phyloP scores from a whole-genome alignment of 2,113 vertebrate genomes.

The Cryptomyrus ogoouensis region DNA sequence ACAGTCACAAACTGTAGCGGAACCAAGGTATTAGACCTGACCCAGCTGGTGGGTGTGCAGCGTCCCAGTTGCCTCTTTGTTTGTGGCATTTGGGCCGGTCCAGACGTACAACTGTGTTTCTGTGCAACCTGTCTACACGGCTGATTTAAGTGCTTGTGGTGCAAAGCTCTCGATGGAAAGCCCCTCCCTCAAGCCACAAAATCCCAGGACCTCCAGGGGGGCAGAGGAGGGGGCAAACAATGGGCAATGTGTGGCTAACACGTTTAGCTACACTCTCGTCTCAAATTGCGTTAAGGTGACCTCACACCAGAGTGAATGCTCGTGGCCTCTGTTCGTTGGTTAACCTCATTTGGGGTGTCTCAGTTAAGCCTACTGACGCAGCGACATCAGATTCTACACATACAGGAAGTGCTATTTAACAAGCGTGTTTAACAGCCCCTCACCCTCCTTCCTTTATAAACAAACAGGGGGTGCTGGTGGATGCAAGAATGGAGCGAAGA shows the following conservation, averaged over 20 bases:
- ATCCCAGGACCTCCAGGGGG: background rate
- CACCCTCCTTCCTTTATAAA: background rate
- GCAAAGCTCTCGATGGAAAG: background rate
- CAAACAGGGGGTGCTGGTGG: background rate
- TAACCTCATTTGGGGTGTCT: background rate
- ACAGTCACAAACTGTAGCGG: background rate
- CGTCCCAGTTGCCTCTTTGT: background rate
- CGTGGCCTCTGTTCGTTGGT: background rate
- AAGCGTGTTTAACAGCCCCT: background rate
- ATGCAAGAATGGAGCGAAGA: background rate
- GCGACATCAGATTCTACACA: background rate
- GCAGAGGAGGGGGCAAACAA: background rate
- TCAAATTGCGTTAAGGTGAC: background rate
- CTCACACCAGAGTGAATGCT: background rate
- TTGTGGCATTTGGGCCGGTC: background rate
- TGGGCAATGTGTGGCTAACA: constrained; percentile 1
- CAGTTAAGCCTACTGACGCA: background rate
- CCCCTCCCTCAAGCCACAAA: background rate
- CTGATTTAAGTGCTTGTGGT: background rate
- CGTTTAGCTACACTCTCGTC: background rate
- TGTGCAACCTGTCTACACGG: background rate
- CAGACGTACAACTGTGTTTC: background rate
- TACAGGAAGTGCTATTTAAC: background rate
- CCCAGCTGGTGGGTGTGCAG: background rate
- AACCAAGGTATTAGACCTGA: background rate